Base-by-base conservation (phyloP, 2,797 vertebrate genomes). In the Chloroceryle amazona region DNA sequence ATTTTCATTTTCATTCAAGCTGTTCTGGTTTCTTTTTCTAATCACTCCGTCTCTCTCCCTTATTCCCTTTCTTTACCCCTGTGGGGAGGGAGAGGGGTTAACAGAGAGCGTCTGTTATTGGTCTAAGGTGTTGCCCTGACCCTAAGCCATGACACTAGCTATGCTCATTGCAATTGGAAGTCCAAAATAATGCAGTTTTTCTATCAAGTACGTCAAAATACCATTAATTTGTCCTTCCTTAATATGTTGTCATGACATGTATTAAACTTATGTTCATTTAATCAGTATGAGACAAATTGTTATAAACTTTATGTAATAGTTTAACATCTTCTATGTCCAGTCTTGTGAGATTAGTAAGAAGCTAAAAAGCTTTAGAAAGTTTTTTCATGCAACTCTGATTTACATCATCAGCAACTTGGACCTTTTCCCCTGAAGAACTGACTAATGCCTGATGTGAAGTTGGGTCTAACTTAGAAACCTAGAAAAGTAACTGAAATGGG, bases 221-320 rank as follows among this genome's bases (percentile, higher is more conserved):
- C 52, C 7, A 1, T 70, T 94, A 54, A 49, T 90, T 89, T 92
- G 22, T 58, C 28, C 28, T 91, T 82, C 33, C 13, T 78, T 73
- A 76, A 37, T 87, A 8, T 44, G 33, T 86, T 91, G 52, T 55
- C 31, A 68, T 22, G 49, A 16, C 0, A 0, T 42, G 7, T 68
- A 22, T 89, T 97, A 41, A 82, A 89, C 29, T 86, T 58, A 26
- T 55, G 39, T 71, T 95, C 15, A 28, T 86, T 96, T 70, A 65
- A 79, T 72, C 55, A 37, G 49, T 88, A 19, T 61, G 46, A 90
- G 52, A 72, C 31, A 72, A 93, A 58, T 47, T 47, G 33, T 7
- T 91, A 60, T 66, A 70, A 94, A 71, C 9, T 60, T 89, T 33
- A n/a, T 21, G 19, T 76, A 70, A 35, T 85, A 78, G 28, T 62